These are phyloP conservation scores for Empis stercorea DNA, from an alignment of 2,888 invertebrate species.

Conservation along the genomic window DNA sequence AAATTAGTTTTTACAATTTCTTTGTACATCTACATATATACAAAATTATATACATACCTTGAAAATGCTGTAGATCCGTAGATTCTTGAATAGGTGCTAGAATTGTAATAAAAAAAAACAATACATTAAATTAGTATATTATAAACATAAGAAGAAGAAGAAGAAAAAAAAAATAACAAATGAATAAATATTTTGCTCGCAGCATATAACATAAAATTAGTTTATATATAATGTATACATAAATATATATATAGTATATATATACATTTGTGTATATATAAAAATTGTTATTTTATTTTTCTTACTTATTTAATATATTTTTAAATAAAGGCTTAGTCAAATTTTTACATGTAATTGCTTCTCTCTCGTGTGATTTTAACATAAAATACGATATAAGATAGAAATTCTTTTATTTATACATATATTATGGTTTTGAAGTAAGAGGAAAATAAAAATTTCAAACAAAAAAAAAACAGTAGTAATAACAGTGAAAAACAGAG, in stretches of 20 bases:
- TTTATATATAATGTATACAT: background rate
- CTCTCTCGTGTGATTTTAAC: too few species aligned
- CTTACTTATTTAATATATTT: background rate
- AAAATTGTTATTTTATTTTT: background rate
- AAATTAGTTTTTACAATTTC: too few species aligned
- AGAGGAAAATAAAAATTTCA: conserved; percentile 7
- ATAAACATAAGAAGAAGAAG: too few species aligned
- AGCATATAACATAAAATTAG: background rate
- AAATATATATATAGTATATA: too few species aligned
- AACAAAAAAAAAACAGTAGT: conserved; percentile 5
- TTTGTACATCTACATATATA: too few species aligned
- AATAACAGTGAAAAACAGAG: conserved; percentile 3
- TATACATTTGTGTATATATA: too few species aligned
- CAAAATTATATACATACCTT: conserved; percentile 36
- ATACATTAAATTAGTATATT: conserved; percentile 8
- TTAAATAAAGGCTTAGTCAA: background rate
- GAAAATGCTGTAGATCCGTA: conserved; percentile 51
- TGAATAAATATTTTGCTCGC: too few species aligned
- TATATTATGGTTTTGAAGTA: too few species aligned
- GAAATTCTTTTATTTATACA: too few species aligned
- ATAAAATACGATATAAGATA: too few species aligned
- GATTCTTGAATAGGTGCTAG: conserved; percentile 54
- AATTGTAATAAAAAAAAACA: conserved; percentile 36
- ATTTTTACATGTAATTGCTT: too few species aligned
- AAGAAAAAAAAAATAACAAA: background rate